These are phyloP conservation scores for Trachemys scripta DNA, from an alignment of 2,113 vertebrate species.

Conservation along the genomic window DNA sequence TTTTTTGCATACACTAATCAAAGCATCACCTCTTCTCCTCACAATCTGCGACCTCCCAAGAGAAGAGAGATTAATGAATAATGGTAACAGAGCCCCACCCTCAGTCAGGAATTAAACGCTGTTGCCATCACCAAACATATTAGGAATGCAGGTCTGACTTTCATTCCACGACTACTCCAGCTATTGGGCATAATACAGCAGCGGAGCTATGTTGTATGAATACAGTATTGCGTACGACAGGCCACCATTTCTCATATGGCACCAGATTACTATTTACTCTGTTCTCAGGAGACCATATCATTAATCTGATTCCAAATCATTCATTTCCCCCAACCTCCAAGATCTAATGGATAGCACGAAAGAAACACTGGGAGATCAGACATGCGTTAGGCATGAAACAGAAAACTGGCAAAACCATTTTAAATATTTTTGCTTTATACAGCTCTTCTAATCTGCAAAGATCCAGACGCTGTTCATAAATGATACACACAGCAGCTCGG, in stretches of 20 bases:
- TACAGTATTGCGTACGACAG: neutral
- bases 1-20: neutral
- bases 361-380: neutral
- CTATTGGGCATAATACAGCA: neutral
- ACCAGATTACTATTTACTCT: neutral
- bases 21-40: neutral
- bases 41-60: rapidly evolving
- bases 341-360: no score
- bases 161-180: neutral
- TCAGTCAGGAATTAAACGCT: neutral
- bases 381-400: neutral
- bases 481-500: neutral
- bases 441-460: neutral
- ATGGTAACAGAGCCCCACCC: neutral
- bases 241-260: neutral
- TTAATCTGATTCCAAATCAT: neutral
- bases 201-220: neutral
- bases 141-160: neutral
- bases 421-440: neutral
- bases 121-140: neutral
- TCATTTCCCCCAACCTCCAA: neutral
- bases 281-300: neutral
- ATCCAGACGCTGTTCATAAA: neutral
- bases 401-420: neutral
- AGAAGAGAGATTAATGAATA: neutral